Evolutionary conservation across 2,888 invertebrate species (phyloP).

Genomic region (Andrena hattorfiana): DNA sequence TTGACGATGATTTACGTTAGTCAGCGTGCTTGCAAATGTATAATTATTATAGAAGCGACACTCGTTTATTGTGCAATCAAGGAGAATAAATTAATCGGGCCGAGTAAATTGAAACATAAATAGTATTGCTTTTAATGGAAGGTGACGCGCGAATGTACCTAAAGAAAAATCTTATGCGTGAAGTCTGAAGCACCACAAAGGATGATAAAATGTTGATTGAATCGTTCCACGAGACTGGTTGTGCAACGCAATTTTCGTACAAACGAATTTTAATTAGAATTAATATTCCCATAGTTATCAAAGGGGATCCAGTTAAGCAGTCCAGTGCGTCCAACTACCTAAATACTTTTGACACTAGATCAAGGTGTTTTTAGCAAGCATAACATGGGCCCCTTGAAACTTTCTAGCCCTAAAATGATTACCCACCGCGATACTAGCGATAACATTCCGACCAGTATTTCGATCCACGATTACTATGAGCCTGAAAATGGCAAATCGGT

Average conservation of each 20-base stretch:
- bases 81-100: background rate
- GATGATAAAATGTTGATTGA: too few species aligned
- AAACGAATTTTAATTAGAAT: too few species aligned
- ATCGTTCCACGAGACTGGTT: too few species aligned
- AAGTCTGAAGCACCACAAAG: too few species aligned
- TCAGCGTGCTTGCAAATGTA: background rate
- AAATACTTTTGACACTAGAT: constrained; percentile 15
- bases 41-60: background rate
- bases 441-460: background rate
- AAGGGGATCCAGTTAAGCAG: too few species aligned
- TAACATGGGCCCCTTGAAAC: background rate
- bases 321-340: background rate
- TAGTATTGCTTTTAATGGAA: too few species aligned
- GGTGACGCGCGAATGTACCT: too few species aligned
- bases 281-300: too few species aligned
- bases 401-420: background rate
- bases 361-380: background rate
- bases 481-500: constrained; percentile 10
- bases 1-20: background rate
- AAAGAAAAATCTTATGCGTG: too few species aligned
- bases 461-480: background rate
- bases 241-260: too few species aligned
- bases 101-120: background rate
- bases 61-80: constrained; percentile 1
- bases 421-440: background rate